These are phyloP conservation scores for Patiria miniata DNA, from an alignment of 35 echinoderm and acorn worm genomes.

Conservation along the genomic window DNA sequence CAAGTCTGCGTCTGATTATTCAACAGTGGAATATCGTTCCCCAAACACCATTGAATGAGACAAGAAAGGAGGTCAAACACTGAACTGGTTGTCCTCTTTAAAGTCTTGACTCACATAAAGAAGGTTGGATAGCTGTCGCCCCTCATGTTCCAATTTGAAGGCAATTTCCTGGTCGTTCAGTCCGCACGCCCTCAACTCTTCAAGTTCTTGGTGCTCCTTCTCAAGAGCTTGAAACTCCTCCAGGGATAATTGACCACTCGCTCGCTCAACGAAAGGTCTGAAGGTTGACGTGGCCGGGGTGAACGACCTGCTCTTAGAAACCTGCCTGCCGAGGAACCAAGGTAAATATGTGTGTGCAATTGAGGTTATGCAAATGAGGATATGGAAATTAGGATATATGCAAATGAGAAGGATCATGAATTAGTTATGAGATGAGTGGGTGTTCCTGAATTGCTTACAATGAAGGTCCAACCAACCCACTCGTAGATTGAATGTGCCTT, in stretches of 20 bases:
- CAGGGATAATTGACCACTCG: conserved; percentile 6
- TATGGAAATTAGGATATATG: too few species aligned
- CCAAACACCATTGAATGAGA: too few species aligned
- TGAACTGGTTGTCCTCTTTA: neutral
- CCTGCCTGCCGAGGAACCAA: too few species aligned
- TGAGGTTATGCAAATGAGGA: too few species aligned
- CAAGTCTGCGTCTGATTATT: too few species aligned
- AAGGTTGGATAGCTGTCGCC: neutral
- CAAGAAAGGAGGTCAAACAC: neutral
- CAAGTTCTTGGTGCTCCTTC: neutral
- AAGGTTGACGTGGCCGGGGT: neutral
- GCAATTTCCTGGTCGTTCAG: neutral
- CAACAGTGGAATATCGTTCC: too few species aligned
- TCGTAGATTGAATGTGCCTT: too few species aligned
- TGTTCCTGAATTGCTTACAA: too few species aligned
- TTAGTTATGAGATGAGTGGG: too few species aligned
- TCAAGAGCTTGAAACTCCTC: conserved; percentile 5
- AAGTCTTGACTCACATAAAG: neutral
- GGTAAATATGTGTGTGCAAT: too few species aligned
- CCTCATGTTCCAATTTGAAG: conserved; percentile 16
- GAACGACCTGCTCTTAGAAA: neutral
- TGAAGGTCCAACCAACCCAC: too few species aligned
- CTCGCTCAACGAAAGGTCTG: conserved; percentile 1
- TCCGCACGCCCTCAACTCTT: neutral
- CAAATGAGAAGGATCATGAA: too few species aligned